Conservation (phyloP, 2,888 invertebrate species). For the Saturnia japonica region DNA sequence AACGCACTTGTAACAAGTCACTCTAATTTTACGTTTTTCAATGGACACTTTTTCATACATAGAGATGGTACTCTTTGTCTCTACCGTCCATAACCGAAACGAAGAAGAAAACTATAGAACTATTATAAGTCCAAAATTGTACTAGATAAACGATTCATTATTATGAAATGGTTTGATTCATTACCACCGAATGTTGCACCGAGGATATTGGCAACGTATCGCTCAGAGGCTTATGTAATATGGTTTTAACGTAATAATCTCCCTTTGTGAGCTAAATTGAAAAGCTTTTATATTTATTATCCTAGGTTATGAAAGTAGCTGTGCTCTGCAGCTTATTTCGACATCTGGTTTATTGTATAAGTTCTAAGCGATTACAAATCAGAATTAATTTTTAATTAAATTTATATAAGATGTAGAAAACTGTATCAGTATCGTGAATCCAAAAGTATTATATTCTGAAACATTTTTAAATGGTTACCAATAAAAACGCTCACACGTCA, state of each 20-base stretch:
- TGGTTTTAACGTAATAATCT: constrained; percentile 72
- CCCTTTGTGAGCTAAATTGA: constrained; percentile 67
- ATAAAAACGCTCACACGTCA: too few relatives aligned
- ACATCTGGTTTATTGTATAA: neutral
- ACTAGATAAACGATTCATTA: neutral
- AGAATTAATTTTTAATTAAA: too few relatives aligned
- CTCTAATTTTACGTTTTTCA: too few relatives aligned
- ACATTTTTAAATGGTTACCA: too few relatives aligned
- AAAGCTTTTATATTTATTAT: constrained; percentile 75
- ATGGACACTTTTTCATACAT: too few relatives aligned
- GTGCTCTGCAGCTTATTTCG: constrained; percentile 31
- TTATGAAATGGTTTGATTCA: constrained; percentile 1
- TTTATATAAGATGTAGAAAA: too few relatives aligned
- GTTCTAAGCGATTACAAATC: neutral
- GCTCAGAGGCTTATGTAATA: constrained; percentile 36
- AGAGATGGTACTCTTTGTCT: too few relatives aligned
- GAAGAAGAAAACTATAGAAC: too few relatives aligned
- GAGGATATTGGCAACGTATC: constrained; percentile 21
- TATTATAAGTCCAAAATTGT: neutral
- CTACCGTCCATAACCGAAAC: too few relatives aligned
- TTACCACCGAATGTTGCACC: constrained; percentile 28
- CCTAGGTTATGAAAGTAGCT: constrained; percentile 67
- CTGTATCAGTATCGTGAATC: too few relatives aligned
- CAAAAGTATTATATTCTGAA: too few relatives aligned
- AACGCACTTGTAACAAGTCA: too few relatives aligned